Evolutionary conservation across 1,140 invertebrate genomes (phyloP).

Genomic region (Pseudobourletiella spinata): DNA sequence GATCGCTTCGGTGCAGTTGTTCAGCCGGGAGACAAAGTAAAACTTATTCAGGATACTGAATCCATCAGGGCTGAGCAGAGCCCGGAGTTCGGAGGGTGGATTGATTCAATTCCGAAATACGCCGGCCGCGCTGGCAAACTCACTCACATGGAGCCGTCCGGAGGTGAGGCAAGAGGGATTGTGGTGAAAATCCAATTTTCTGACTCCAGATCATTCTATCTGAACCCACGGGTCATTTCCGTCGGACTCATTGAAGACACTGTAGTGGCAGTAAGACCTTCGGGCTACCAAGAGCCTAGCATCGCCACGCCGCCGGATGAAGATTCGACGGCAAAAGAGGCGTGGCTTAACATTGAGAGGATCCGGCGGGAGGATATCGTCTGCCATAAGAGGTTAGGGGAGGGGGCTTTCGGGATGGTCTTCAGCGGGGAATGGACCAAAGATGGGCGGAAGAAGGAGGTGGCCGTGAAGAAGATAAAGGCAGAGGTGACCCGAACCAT

Average conservation of each 20-base stretch:
- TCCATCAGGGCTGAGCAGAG: neutral
- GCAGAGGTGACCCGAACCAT: too few species aligned
- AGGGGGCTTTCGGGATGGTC: neutral
- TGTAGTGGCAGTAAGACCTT: too few species aligned
- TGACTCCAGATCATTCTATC: neutral
- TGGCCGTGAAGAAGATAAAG: neutral
- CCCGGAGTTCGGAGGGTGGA: neutral
- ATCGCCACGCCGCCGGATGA: neutral
- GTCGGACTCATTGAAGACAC: too few species aligned
- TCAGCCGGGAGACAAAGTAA: neutral
- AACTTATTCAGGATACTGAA: neutral
- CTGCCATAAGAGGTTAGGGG: neutral
- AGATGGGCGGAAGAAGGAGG: neutral
- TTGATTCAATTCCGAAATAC: neutral
- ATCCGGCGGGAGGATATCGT: neutral
- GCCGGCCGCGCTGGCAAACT: too few species aligned
- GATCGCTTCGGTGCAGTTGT: neutral
- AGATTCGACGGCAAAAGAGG: neutral
- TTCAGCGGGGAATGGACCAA: neutral
- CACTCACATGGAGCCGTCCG: too few species aligned
- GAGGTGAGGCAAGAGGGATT: neutral
- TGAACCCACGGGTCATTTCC: neutral
- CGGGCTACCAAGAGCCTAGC: too few species aligned
- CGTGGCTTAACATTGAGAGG: neutral
- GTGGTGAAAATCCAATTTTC: neutral